Evolutionary conservation across 2,797 vertebrate genomes (phyloP), one percentile per base, ranked within the genome.

Genomic region (Tachyglossus aculeatus): DNA sequence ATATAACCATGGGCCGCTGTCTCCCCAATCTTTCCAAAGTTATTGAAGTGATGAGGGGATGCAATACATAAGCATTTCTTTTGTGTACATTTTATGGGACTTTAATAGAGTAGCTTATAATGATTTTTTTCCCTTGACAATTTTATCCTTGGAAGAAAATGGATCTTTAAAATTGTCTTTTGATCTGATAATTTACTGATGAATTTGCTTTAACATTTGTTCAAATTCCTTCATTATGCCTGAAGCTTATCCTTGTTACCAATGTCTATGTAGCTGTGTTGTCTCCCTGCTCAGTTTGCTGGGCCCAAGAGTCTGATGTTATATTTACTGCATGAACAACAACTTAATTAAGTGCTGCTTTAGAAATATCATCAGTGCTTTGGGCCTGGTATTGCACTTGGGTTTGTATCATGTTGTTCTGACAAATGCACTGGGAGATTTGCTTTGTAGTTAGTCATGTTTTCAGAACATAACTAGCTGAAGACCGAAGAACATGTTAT

Each of bases 331-430:
- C 73, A 87, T 80, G 86, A 88, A 82, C 75, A 92, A 86, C 86
- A 91, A 86, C 77, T 92, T 91, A 91, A 91, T 92, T 91, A 93
- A 89, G 74, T 83, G 21, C 2, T 81, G 59, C 72, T 91, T 90
- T 88, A 82, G 74, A 88, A 92, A 87, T 77, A 89, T 71, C 78
- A 86, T 79, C 74, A 82, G 83, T 78, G 79, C 67, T 86, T 87
- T 90, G 87, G 83, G 87, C 66, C 72, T 76, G 29, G 78, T 71
- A 51, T 74, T 80, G 45, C 83, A 89, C 64, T 88, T 82, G 72
- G 71, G 86, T 73, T 78, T 89, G 81, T 83, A 86, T 84, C 73
- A 82, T 78, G 83, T 84, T 92, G 86, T 89, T 91, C 78, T 89
- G 87, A 87, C 82, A 89, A 84, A 88, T 1, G 44, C 62, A 32